A percentile compares a stretch with the other conserved stretches of the same genome.
These are phyloP conservation scores for Biston betularia DNA, from an alignment of 2,888 invertebrate species.

Conservation along the genomic window DNA sequence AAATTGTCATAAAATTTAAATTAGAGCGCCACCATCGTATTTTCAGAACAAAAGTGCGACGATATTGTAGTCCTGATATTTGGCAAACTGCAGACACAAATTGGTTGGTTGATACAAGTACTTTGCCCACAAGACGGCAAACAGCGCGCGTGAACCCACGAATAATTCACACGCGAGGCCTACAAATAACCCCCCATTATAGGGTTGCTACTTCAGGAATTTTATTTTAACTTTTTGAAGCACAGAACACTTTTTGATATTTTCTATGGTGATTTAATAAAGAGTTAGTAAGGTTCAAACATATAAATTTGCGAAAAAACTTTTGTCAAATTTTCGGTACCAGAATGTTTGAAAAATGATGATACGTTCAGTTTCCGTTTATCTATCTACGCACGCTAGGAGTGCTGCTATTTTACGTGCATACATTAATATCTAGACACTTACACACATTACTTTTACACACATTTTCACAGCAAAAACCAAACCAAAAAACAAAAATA, in stretches of 20 bases:
- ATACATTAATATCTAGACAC: no score
- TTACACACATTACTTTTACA: no score
- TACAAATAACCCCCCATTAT: conserved; percentile 76
- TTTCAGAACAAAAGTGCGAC: neutral
- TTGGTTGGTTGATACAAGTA: conserved; percentile 8
- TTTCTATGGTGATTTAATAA: neutral
- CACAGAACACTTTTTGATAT: neutral
- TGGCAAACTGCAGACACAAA: neutral
- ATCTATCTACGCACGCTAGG: no score
- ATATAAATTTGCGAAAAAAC: no score
- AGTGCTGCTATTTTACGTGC: no score
- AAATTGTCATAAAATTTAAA: neutral
- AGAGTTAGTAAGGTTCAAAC: no score
- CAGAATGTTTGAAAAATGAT: no score
- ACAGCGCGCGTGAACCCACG: conserved; percentile 84
- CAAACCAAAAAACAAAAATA: no score
- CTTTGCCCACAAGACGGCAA: conserved; percentile 72
- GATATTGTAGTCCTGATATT: neutral
- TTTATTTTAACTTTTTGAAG: neutral
- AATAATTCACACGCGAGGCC: conserved; percentile 86
- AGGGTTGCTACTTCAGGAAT: conserved; percentile 20
- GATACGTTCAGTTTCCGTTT: no score
- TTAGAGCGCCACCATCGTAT: neutral
- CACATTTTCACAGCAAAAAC: no score
- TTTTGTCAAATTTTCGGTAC: no score